Evolutionary conservation across 2,113 vertebrate species (phyloP), one percentile per base, ranked within the genome.

Genomic region (Takifugu flavidus): DNA sequence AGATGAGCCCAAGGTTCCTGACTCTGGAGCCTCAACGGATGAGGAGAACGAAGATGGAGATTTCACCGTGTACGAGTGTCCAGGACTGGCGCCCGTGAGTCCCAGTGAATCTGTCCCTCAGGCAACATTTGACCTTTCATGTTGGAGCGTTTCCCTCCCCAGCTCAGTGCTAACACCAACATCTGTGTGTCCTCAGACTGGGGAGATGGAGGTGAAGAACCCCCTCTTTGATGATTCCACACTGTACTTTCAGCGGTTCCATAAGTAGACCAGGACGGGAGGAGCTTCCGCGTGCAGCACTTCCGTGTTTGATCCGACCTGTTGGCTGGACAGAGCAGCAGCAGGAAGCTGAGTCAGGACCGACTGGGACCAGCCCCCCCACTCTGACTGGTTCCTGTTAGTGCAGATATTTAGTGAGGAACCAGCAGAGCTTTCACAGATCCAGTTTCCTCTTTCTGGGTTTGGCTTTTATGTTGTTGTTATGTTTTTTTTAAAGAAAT

Each of bases 151-250:
- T 20, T 20, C 20, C 20, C 20, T 39, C 34, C 34, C 7, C 34
- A 1, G 7, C 34, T 11, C 7, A 11, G 45, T 46, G 15, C 42
- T 5, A 43, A 43, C 54, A 13, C 1, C 51, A 6, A 2, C 63
- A 20, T 56, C 42, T 66, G 14, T 65, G 15, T 53, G 6, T 86
- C 31, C 15, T 70, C 25, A 98, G 96, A 98, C 95, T 0, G 95
- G 96, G 27, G 96, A 98, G 60, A 98, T 98, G 96, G 96, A 98
- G 81, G 96, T 98, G 79, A 95, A 92, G 75, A 98, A 98, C 74
- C 96, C 96, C 0, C 87, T 98, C 56, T 98, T 98, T 31, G 94
- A 98, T 0, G 95, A 95, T 74, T 86, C 92, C 49, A 90, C 92
- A 13, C 90, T 96, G 57, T 88, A 92, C 1, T 78, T 85, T 13